Evolutionary conservation across 2,797 vertebrate species (phyloP).

Genomic region (Steatocranus sp.): DNA sequence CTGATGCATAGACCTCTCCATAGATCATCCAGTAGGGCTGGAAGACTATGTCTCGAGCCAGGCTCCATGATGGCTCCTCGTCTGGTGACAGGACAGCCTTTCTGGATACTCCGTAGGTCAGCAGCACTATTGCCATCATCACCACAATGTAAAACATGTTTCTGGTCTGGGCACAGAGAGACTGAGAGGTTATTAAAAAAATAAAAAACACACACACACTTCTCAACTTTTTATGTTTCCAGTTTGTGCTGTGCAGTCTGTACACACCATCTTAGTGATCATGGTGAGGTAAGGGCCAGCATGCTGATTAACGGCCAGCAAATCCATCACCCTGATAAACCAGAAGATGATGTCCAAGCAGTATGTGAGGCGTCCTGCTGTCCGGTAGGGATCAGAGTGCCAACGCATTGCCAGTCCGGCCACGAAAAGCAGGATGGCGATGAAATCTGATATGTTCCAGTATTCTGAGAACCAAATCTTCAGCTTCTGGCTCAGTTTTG

Average conservation of each 20-base stretch:
- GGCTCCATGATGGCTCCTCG: conserved; percentile 86
- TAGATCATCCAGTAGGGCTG: conserved; percentile 99
- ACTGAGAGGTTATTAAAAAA: background rate
- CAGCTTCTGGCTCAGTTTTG: conserved; percentile 87
- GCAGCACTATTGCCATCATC: conserved; percentile 93
- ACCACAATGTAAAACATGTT: conserved; percentile 99
- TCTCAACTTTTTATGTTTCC: background rate
- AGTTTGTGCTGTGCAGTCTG: background rate
- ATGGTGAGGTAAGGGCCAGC: conserved; percentile 96
- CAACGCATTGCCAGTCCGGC: conserved; percentile 84
- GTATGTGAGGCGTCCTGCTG: conserved; percentile 84
- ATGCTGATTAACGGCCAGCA: conserved; percentile 93
- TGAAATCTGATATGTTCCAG: conserved; percentile 91
- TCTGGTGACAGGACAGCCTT: conserved; percentile 92
- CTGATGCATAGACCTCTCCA: conserved; percentile 90
- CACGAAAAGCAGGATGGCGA: conserved; percentile 88
- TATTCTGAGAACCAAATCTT: conserved; percentile 97
- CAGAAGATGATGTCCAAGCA: conserved; percentile 98
- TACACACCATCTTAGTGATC: conserved; percentile 95
- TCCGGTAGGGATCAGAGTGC: conserved; percentile 67
- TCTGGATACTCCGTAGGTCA: conserved; percentile 93
- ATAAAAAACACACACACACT: background rate
- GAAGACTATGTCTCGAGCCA: conserved; percentile 88
- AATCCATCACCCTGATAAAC: conserved; percentile 89
- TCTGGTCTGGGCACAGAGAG: conserved; percentile 75